Evolutionary conservation across 1,140 invertebrate genomes (phyloP).

Genomic region (Tetraneura akinire): DNA sequence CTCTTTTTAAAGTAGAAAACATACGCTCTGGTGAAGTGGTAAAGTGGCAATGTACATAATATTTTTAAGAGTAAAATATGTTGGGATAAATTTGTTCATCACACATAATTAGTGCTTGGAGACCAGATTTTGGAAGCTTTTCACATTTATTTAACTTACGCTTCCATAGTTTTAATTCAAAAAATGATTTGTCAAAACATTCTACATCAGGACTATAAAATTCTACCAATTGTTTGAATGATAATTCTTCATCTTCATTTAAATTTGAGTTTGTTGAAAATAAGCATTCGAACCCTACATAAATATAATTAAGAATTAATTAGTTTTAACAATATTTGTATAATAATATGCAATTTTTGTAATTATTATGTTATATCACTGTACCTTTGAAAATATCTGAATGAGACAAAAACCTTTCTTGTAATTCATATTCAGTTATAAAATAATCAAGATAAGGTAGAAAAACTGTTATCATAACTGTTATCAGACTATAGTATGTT

Average conservation of each 20-base stretch:
- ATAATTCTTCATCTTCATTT: not conserved
- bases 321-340: no score
- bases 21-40: no score
- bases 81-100: not conserved
- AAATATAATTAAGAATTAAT: no score
- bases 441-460: not conserved
- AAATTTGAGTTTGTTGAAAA: not conserved
- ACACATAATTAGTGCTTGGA: not conserved
- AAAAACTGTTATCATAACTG: slow-evolving; percentile 22
- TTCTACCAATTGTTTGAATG: not conserved
- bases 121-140: not conserved
- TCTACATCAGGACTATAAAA: not conserved
- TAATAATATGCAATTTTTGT: no score
- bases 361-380: slow-evolving; percentile 4
- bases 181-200: not conserved
- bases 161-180: not conserved
- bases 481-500: slow-evolving; percentile 12
- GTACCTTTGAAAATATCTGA: slow-evolving; percentile 18
- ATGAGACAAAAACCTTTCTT: slow-evolving; percentile 15
- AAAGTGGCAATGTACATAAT: not conserved
- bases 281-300: no score
- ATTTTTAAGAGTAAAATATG: not conserved
- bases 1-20: no score
- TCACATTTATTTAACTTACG: not conserved
- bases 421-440: not conserved